Percentiles rank a stretch among this genome's conserved stretches.
Conservation (phyloP, 2,888 invertebrate genomes). For the Ophion costatus region DNA sequence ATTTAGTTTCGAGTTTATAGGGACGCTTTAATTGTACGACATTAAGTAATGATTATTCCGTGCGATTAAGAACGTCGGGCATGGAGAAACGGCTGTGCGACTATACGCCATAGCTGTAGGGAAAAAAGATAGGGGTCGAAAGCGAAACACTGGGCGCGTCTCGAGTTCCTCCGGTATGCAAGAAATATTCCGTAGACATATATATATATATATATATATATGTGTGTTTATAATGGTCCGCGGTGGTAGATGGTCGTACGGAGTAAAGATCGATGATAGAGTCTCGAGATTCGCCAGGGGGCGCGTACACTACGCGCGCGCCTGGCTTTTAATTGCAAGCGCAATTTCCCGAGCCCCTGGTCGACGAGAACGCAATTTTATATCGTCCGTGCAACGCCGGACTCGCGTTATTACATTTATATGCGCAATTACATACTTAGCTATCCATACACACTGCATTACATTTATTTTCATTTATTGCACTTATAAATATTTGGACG, state of each 20-base stretch:
- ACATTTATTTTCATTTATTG: conserved; percentile 28
- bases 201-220: not conserved
- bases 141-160: conserved; percentile 60
- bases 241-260: conserved; percentile 41
- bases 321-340: conserved; percentile 62
- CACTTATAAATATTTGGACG: conserved; percentile 2
- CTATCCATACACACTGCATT: not conserved
- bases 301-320: conserved; percentile 60
- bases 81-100: conserved; percentile 34
- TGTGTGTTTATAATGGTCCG: conserved; percentile 3
- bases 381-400: conserved; percentile 34
- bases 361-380: conserved; percentile 46
- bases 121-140: conserved; percentile 33
- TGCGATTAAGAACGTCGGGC: conserved; percentile 62
- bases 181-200: conserved; percentile 25
- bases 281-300: conserved; percentile 58
- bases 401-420: conserved; percentile 47
- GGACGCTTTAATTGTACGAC: conserved; percentile 63
- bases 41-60: conserved; percentile 66
- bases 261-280: conserved; percentile 63
- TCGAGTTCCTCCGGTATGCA: conserved; percentile 49
- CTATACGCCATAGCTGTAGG: conserved; percentile 50
- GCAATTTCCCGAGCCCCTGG: conserved; percentile 42
- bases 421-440: conserved; percentile 1
- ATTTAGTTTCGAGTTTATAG: conserved; percentile 20